These are phyloP conservation scores for Myrmecobius fasciatus DNA, from an alignment of 2,113 vertebrate genomes.

Conservation along the genomic window DNA sequence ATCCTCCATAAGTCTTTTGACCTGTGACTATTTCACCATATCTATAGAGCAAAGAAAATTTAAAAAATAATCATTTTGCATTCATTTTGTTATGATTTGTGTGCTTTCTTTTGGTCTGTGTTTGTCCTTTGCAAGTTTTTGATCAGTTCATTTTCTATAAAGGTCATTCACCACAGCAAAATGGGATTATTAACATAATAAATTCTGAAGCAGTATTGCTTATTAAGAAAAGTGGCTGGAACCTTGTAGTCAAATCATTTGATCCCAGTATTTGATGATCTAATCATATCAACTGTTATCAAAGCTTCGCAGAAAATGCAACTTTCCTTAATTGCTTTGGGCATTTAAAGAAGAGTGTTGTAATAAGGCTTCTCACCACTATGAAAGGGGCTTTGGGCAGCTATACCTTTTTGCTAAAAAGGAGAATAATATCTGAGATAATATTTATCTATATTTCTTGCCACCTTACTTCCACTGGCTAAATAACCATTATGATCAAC, in stretches of 20 bases:
- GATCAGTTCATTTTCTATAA: not conserved
- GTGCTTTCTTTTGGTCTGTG: not conserved
- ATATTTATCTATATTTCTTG: not conserved
- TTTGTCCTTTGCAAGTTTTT: not conserved
- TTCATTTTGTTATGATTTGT: not conserved
- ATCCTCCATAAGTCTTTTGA: not conserved
- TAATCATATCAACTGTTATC: not conserved
- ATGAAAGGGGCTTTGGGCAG: not conserved
- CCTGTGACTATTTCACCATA: not conserved
- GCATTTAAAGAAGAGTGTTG: not conserved
- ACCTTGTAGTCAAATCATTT: not conserved
- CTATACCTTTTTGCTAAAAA: not conserved
- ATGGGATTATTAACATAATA: not conserved
- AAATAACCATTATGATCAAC: not conserved
- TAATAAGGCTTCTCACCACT: not conserved
- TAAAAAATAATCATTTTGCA: not conserved
- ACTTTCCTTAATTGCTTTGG: not conserved
- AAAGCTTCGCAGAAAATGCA: not conserved
- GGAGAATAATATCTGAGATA: not conserved
- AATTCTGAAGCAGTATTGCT: not conserved
- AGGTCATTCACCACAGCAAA: not conserved
- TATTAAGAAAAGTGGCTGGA: not conserved
- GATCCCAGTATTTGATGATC: not conserved
- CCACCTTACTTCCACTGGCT: not conserved
- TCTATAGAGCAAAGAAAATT: not conserved